These are phyloP conservation scores for Chrysopilus asiliformis DNA, from an alignment of 2,888 invertebrate genomes.

Conservation along the genomic window DNA sequence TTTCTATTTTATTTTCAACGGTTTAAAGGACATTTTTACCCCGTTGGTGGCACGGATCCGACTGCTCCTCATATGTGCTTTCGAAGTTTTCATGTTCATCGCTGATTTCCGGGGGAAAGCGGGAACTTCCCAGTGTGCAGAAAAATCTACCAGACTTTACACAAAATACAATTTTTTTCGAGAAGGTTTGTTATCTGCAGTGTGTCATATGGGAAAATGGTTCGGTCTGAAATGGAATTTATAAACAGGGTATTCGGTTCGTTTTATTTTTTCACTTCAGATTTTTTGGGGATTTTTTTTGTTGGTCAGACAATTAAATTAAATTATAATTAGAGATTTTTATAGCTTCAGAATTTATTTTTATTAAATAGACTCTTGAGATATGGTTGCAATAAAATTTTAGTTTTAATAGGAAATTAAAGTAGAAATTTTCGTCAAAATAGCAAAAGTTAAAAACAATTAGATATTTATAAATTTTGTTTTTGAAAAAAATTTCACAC, in stretches of 20 bases:
- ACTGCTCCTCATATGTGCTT: conserved; percentile 6
- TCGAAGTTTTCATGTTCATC: conserved; percentile 4
- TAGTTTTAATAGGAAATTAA: too few relatives aligned
- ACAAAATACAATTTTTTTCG: conserved; percentile 1
- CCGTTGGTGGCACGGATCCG: too few relatives aligned
- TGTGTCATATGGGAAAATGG: conserved; percentile 9
- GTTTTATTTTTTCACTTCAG: background rate
- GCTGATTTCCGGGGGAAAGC: conserved; percentile 3
- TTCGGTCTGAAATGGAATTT: conserved; percentile 11
- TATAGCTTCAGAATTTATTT: too few relatives aligned
- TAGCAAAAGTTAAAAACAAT: too few relatives aligned
- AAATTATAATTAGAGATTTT: conserved; percentile 1
- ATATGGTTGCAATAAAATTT: too few relatives aligned
- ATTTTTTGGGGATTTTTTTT: conserved; percentile 1
- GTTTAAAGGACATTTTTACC: too few relatives aligned
- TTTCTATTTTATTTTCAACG: too few relatives aligned
- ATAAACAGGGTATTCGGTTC: conserved; percentile 9
- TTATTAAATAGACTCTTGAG: too few relatives aligned
- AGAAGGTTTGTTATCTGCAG: conserved; percentile 9
- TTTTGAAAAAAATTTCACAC: too few relatives aligned
- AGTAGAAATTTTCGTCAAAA: too few relatives aligned
- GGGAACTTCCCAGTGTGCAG: background rate
- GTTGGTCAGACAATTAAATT: conserved; percentile 1
- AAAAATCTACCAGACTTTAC: too few relatives aligned
- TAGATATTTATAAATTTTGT: too few relatives aligned